phyloP scores from a whole-genome alignment of 2,113 vertebrate species.

The Neoarius graeffei region DNA sequence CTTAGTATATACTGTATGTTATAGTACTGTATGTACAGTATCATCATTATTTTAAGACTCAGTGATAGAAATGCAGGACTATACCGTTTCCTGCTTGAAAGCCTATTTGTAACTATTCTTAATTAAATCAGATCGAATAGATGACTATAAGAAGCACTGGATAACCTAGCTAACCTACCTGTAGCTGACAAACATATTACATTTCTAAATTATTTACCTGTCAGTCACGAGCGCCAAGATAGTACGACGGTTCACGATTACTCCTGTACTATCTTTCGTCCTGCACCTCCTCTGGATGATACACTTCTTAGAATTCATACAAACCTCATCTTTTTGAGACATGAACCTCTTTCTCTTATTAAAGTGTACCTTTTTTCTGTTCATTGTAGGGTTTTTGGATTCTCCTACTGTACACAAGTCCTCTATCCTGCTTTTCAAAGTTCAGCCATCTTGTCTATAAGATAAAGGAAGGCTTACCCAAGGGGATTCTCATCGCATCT shows the following conservation, averaged over 20 bases:
- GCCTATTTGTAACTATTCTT: neutral
- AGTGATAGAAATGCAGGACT: neutral
- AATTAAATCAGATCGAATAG: neutral
- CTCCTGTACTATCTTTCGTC: neutral
- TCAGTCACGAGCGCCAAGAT: neutral
- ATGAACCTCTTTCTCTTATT: conserved; percentile 25
- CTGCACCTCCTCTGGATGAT: neutral
- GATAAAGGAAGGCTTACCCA: conserved; percentile 91
- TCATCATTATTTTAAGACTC: neutral
- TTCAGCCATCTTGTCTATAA: conserved; percentile 93
- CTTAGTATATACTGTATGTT: neutral
- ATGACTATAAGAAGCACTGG: neutral
- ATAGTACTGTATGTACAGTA: neutral
- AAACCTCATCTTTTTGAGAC: neutral
- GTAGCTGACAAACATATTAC: neutral
- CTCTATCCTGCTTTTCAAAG: conserved; percentile 85
- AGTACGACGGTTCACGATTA: neutral
- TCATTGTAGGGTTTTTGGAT: conserved; percentile 73
- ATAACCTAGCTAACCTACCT: neutral
- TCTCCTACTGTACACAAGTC: conserved; percentile 83
- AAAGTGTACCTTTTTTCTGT: conserved; percentile 50
- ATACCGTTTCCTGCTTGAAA: neutral
- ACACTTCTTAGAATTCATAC: neutral
- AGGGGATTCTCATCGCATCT: conserved; percentile 87
- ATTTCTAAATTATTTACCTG: neutral